Conservation (phyloP, 37 sponge, comb jelly and placozoan genomes). For the Halichondria panicea region DNA sequence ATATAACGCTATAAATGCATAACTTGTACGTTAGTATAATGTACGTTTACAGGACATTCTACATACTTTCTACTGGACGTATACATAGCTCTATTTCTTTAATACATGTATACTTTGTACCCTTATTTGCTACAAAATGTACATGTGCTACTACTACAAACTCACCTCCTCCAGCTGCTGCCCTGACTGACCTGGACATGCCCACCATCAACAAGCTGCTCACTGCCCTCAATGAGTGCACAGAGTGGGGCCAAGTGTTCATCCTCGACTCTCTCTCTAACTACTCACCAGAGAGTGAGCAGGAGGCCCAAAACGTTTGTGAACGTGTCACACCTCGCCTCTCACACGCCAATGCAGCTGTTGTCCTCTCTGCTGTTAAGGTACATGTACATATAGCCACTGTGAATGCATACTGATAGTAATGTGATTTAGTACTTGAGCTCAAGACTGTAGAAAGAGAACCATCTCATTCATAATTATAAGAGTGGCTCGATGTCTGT, state of each 20-base stretch:
- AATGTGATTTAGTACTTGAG: not conserved
- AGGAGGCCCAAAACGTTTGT: conserved; percentile 94
- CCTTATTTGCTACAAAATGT: not conserved
- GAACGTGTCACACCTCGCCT: conserved; percentile 98
- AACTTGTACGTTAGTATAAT: no score
- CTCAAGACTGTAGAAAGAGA: not conserved
- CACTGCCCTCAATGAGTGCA: conserved; percentile 99
- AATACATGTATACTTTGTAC: no score
- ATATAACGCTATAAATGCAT: no score
- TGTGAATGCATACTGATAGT: no score
- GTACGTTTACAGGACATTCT: no score
- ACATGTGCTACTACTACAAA: not conserved
- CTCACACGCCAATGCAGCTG: conserved; percentile 98
- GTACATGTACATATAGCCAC: conserved; percentile 29
- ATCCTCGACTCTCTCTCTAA: conserved; percentile 89
- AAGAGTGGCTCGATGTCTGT: not conserved
- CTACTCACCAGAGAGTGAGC: conserved; percentile 81
- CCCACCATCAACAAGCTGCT: conserved; percentile 96
- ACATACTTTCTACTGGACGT: no score
- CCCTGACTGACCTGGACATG: conserved; percentile 83
- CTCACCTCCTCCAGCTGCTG: conserved; percentile 40
- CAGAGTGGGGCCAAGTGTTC: conserved; percentile 99
- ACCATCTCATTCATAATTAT: not conserved
- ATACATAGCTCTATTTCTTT: no score
- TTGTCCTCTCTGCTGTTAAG: conserved; percentile 97